Conservation (phyloP, 2,797 vertebrate species). For the Enteromius viviparus region DNA sequence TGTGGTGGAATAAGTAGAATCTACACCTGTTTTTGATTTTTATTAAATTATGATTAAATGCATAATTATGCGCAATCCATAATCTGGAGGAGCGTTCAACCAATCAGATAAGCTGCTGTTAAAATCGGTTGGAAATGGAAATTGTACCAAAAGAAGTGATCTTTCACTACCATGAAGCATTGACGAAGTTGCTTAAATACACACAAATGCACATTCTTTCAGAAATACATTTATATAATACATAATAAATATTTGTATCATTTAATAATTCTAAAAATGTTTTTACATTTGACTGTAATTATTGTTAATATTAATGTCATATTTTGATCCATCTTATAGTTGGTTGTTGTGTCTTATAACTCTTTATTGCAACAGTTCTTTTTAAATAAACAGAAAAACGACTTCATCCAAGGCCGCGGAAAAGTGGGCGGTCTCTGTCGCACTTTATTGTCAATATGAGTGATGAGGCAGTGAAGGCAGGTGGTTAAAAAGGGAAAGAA, state of each 20-base stretch:
- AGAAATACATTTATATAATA: neutral
- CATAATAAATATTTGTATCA: neutral
- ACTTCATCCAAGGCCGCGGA: neutral
- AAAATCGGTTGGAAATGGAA: neutral
- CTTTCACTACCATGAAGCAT: neutral
- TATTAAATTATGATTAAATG: neutral
- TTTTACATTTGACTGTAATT: neutral
- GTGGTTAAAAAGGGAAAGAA: constrained; percentile 36
- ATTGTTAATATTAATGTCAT: neutral
- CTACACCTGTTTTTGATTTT: neutral
- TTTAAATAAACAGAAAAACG: neutral
- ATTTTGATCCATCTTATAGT: no score
- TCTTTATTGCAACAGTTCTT: neutral
- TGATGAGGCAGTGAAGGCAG: constrained; percentile 9
- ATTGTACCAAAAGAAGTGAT: neutral
- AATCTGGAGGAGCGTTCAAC: neutral
- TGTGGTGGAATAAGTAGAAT: neutral
- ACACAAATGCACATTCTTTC: neutral
- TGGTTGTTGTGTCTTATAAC: neutral
- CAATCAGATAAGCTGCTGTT: constrained; percentile 4
- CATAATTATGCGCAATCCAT: neutral
- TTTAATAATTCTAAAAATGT: neutral
- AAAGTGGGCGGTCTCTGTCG: neutral
- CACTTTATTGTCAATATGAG: constrained; percentile 20
- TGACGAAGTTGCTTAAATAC: neutral